phyloP scores from a whole-genome alignment of 92 coral and sea anemone species.

The Heliopora coerulea region DNA sequence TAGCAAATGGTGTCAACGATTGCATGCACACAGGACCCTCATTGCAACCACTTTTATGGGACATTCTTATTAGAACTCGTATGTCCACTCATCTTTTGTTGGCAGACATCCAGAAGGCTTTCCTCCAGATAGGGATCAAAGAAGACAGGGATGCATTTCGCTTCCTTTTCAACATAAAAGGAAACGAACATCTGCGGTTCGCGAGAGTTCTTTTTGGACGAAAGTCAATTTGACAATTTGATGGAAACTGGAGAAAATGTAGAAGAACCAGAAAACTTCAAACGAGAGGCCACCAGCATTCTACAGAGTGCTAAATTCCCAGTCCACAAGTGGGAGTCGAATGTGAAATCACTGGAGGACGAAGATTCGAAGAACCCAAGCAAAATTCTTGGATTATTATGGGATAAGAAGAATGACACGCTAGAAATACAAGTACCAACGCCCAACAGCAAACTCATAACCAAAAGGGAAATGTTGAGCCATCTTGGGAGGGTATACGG shows the following conservation, averaged over 20 bases:
- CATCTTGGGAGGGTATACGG: too few species aligned
- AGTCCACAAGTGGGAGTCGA: constrained; percentile 47
- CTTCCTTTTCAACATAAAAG: not conserved
- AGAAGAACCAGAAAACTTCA: constrained; percentile 38
- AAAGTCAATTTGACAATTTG: not conserved
- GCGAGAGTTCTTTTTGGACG: not conserved
- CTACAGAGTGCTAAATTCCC: constrained; percentile 34
- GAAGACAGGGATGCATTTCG: not conserved
- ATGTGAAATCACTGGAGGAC: constrained; percentile 26
- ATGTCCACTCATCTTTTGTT: constrained; percentile 1
- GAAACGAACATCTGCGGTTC: not conserved
- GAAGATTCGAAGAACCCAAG: too few species aligned
- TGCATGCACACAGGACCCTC: constrained; percentile 10
- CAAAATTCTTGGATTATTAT: constrained; percentile 12
- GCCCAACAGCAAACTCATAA: too few species aligned
- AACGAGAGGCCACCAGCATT: constrained; percentile 40
- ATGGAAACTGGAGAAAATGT: constrained; percentile 38
- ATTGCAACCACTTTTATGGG: constrained; percentile 13
- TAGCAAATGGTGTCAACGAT: not conserved
- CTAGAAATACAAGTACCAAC: constrained; percentile 24
- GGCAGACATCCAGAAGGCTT: constrained; percentile 11
- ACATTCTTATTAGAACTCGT: constrained; percentile 2
- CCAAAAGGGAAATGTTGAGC: too few species aligned
- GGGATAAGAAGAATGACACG: constrained; percentile 26
- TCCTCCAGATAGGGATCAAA: not conserved